Evolutionary conservation across 1,140 invertebrate genomes (phyloP).

Genomic region (Pachypeltis micranthus): DNA sequence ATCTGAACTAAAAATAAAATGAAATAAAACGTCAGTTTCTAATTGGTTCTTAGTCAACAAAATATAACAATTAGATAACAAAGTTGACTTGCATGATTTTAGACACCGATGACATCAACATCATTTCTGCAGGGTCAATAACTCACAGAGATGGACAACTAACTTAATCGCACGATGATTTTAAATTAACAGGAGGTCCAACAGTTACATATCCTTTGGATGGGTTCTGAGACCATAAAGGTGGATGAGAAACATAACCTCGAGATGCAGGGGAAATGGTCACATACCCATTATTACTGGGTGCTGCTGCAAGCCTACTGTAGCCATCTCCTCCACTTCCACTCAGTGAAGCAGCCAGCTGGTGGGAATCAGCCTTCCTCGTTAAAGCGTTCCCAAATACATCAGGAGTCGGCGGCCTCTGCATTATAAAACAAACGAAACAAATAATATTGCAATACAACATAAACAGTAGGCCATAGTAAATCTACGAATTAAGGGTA

Average conservation of each 20-base stretch:
- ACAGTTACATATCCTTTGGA: slow-evolving; percentile 8
- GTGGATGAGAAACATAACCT: slow-evolving; percentile 14
- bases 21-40: no score
- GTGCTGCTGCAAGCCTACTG: slow-evolving; percentile 2
- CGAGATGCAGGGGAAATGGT: slow-evolving; percentile 5
- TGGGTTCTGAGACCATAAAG: slow-evolving; percentile 1
- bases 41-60: no score
- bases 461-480: no score
- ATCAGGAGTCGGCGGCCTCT: slow-evolving; percentile 11
- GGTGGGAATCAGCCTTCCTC: not conserved
- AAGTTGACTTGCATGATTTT: no score
- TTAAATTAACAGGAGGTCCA: not conserved
- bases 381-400: slow-evolving; percentile 13
- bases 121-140: no score
- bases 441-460: no score
- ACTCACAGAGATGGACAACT: no score
- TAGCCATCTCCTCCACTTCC: slow-evolving; percentile 16
- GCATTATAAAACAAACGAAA: not conserved
- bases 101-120: no score
- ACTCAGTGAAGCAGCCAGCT: slow-evolving; percentile 9
- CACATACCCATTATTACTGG: slow-evolving; percentile 8
- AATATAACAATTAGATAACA: no score
- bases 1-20: no score
- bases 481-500: no score
- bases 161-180: not conserved